A percentile compares a stretch with the other conserved stretches of the same genome.
Evolutionary conservation across 2,113 vertebrate genomes (phyloP).

Genomic region (Papio anubis): DNA sequence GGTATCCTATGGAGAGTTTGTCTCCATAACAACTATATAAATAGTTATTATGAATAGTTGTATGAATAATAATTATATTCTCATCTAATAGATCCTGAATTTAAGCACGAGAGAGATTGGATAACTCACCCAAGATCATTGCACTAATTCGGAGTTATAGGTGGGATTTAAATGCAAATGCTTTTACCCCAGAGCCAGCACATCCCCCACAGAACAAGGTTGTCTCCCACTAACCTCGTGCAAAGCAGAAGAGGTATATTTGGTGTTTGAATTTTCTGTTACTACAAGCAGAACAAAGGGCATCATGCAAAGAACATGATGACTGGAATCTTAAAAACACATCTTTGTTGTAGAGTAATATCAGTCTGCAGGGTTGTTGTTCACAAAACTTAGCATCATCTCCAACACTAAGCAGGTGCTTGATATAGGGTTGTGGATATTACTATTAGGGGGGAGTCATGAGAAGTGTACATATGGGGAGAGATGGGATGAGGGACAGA

Average conservation of each 20-base stretch:
- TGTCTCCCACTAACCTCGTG: not conserved
- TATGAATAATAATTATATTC: not conserved
- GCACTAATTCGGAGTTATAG: not conserved
- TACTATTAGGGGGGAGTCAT: not conserved
- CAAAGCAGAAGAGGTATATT: not conserved
- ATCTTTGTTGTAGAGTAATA: not conserved
- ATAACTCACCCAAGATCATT: not conserved
- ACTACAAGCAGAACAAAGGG: not conserved
- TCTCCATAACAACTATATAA: not conserved
- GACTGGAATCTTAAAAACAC: not conserved
- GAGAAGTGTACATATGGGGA: not conserved
- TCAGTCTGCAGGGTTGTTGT: not conserved
- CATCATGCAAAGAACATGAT: not conserved
- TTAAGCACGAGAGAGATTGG: not conserved
- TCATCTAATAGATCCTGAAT: not conserved
- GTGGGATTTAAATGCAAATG: not conserved
- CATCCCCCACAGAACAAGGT: not conserved
- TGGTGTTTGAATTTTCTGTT: not conserved
- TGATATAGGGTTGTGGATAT: not conserved
- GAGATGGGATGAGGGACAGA: not conserved
- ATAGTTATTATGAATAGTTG: not conserved
- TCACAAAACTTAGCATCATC: not conserved
- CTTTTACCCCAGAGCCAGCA: not conserved
- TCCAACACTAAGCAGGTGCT: not conserved
- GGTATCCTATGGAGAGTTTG: not conserved